Percentiles rank a stretch among this genome's conserved stretches.
Conservation (phyloP, 2,888 invertebrate species). For the Formica aserva region DNA sequence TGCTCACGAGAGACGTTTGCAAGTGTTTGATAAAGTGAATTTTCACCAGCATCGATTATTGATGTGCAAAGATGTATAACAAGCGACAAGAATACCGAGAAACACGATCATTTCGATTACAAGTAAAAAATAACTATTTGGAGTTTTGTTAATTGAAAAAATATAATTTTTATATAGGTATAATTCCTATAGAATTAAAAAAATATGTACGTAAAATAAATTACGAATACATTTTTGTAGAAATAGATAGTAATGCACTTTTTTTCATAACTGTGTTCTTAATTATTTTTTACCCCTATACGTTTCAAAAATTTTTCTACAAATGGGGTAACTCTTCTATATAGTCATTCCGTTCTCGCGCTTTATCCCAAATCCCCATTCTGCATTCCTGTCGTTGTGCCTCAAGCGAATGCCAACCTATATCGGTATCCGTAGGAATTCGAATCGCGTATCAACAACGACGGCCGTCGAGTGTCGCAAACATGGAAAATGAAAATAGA, state of each 20-base stretch:
- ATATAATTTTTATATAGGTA: neutral
- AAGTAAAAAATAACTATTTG: neutral
- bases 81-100: neutral
- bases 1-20: neutral
- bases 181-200: neutral
- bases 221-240: neutral
- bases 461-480: neutral
- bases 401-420: constrained; percentile 43
- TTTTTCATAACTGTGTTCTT: neutral
- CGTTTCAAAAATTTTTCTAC: neutral
- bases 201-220: neutral
- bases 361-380: constrained; percentile 28
- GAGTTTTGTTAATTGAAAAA: neutral
- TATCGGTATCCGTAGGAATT: constrained; percentile 47
- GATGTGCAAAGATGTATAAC: neutral
- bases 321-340: neutral
- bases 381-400: constrained; percentile 18
- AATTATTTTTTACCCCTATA: neutral
- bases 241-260: neutral
- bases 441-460: constrained; percentile 49
- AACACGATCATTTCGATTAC: neutral
- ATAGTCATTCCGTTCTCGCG: neutral
- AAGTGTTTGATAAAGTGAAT: neutral
- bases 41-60: neutral
- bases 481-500: constrained; percentile 28